Conservation (phyloP, 2,113 vertebrate genomes). For the Peromyscus polionotus region DNA sequence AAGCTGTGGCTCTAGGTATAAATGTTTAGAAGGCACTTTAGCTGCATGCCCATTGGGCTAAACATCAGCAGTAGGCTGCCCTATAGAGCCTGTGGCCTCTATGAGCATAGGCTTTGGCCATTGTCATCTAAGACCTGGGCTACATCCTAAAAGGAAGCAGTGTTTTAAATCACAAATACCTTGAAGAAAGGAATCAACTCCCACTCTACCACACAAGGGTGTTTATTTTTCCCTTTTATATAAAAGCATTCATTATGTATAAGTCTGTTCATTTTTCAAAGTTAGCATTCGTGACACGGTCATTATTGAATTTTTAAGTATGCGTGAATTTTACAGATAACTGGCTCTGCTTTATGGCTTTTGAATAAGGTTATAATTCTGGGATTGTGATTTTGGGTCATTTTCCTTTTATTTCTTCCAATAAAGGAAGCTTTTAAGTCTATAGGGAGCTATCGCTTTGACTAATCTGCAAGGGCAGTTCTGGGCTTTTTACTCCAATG, state of each 20-base stretch:
- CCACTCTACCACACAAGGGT: neutral
- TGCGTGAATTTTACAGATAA: slow-evolving; percentile 51
- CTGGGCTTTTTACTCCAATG: neutral
- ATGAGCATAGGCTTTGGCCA: neutral
- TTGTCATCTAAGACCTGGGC: neutral
- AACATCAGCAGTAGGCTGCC: too few species aligned
- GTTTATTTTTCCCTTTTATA: slow-evolving; percentile 43
- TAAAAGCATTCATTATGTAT: slow-evolving; percentile 13
- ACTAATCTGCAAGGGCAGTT: slow-evolving; percentile 3
- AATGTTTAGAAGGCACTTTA: neutral
- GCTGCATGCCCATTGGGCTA: neutral
- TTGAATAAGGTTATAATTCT: slow-evolving; percentile 73
- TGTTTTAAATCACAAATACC: slow-evolving; percentile 49
- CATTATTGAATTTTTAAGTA: slow-evolving; percentile 71
- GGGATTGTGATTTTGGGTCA: slow-evolving; percentile 63
- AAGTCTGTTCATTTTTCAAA: slow-evolving; percentile 55
- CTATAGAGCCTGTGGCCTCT: too few species aligned
- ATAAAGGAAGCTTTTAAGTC: slow-evolving; percentile 50
- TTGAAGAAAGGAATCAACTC: slow-evolving; percentile 35
- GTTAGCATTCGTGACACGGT: slow-evolving; percentile 43
- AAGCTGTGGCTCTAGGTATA: neutral
- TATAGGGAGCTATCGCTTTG: slow-evolving; percentile 33
- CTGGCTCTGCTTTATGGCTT: slow-evolving; percentile 47
- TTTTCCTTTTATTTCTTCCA: slow-evolving; percentile 75
- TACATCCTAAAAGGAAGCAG: neutral